phyloP scores from a whole-genome alignment of 1,140 invertebrate species.

The Melitaea cinxia region DNA sequence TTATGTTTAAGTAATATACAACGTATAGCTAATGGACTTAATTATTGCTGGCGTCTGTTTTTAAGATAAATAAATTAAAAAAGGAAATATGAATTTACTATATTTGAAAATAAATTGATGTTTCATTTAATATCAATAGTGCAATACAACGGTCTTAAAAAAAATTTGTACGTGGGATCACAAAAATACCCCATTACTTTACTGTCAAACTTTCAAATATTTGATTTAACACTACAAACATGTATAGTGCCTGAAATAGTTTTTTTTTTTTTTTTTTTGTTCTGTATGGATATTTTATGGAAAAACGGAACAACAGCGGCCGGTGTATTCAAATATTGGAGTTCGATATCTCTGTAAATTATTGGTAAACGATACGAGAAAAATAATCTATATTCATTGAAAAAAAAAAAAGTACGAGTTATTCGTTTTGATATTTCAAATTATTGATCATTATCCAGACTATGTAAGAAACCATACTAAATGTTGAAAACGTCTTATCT shows the following conservation, averaged over 20 bases:
- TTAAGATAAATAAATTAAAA: no score
- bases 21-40: no score
- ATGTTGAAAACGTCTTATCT: no score
- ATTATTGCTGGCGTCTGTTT: no score
- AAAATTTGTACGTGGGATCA: background rate
- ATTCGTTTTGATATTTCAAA: background rate
- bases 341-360: background rate
- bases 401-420: background rate
- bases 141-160: no score
- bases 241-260: background rate
- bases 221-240: background rate
- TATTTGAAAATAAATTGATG: no score
- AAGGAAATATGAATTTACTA: no score
- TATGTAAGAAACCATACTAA: no score
- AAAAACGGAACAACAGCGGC: background rate
- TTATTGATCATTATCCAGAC: background rate
- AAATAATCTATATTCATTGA: background rate
- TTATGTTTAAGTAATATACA: no score
- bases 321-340: slow-evolving; percentile 3
- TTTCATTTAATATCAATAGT: no score
- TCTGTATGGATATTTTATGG: background rate
- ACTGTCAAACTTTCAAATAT: background rate
- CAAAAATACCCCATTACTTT: background rate
- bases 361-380: slow-evolving; percentile 3
- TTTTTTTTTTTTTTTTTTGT: no score